Percentiles rank a stretch among this genome's conserved stretches.
Conservation (phyloP, 2,113 vertebrate species). For the Solenodon paradoxus region DNA sequence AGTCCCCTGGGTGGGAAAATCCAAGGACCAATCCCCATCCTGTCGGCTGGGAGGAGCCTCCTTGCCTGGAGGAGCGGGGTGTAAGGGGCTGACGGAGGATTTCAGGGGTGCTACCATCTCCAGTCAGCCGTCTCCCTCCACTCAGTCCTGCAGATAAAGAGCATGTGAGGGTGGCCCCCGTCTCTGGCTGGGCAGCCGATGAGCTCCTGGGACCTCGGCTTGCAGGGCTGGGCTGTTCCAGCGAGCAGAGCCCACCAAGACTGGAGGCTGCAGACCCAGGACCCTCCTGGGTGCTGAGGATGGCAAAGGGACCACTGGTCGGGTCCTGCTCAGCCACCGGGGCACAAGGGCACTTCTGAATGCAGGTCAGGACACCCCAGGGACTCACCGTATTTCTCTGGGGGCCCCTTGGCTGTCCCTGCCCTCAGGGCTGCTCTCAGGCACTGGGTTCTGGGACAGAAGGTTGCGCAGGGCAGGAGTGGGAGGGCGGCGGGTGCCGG, state of each 20-base stretch:
- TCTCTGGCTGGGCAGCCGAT: background rate
- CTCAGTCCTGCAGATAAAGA: background rate
- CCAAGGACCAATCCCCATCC: background rate
- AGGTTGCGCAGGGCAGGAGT: too few species aligned
- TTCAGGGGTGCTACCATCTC: too few species aligned
- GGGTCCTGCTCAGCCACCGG: background rate
- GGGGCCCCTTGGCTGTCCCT: background rate
- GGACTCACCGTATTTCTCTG: too few species aligned
- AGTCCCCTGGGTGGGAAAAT: too few species aligned
- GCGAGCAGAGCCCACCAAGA: too few species aligned
- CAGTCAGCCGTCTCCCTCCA: background rate
- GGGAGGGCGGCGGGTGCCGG: too few species aligned
- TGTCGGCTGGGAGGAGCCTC: background rate
- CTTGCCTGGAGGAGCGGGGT: background rate
- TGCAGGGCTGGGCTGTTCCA: too few species aligned
- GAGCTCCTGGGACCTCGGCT: background rate
- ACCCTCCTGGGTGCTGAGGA: background rate
- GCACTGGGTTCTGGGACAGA: too few species aligned
- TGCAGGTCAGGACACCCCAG: background rate
- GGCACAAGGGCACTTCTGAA: background rate
- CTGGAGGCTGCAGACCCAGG: background rate
- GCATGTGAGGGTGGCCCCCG: fast-evolving
- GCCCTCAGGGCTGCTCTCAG: too few species aligned
- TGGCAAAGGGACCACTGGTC: background rate
- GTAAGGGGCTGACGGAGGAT: fast-evolving